These are phyloP conservation scores for Pyrochroa serraticornis DNA, from an alignment of 2,888 invertebrate genomes.

Conservation along the genomic window DNA sequence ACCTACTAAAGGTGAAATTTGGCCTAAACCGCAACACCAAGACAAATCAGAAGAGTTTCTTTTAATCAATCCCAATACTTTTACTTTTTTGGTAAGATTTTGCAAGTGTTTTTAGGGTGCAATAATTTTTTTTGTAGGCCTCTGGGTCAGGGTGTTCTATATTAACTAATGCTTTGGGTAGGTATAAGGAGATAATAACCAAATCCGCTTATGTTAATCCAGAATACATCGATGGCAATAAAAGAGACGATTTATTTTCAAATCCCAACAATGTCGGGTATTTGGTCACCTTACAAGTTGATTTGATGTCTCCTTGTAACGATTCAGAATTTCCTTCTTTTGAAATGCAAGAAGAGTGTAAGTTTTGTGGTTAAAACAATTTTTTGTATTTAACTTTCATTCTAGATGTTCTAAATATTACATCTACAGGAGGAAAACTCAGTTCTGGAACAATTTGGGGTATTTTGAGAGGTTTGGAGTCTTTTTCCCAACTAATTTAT, in stretches of 20 bases:
- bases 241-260: conserved; percentile 14
- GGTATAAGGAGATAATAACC: conserved; percentile 61
- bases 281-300: conserved; percentile 62
- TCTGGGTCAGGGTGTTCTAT: conserved; percentile 61
- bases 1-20: conserved; percentile 16
- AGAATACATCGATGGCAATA: conserved; percentile 14
- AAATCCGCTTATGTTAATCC: conserved; percentile 23
- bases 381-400: conserved; percentile 33
- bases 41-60: conserved; percentile 7
- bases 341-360: conserved; percentile 80
- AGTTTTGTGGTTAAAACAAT: conserved; percentile 46
- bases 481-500: conserved; percentile 78
- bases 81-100: conserved; percentile 1
- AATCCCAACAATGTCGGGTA: conserved; percentile 49
- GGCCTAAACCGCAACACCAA: conserved; percentile 16
- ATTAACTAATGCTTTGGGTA: conserved; percentile 61
- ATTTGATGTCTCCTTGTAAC: conserved; percentile 67
- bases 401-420: conserved; percentile 21
- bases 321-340: conserved; percentile 64
- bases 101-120: background rate
- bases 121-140: conserved; percentile 48
- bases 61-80: too few species aligned
- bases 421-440: conserved; percentile 26
- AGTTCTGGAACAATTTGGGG: conserved; percentile 75
- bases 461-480: conserved; percentile 82